Evolutionary conservation across 2,888 invertebrate genomes (phyloP).

Genomic region (Halocaridina rubra): DNA sequence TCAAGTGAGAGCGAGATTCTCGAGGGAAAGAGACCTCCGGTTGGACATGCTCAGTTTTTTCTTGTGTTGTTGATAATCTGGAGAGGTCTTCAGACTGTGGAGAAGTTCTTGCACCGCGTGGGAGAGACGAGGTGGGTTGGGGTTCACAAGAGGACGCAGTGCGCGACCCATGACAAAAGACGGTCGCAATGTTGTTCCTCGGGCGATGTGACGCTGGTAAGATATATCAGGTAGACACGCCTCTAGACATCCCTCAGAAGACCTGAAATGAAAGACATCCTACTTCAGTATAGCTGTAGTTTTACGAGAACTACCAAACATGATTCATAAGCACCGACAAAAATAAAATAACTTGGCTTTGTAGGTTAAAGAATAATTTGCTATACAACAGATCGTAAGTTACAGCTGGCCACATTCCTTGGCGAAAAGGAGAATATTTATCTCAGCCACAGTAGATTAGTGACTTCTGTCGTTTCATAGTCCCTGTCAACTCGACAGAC

Average conservation of each 20-base stretch:
- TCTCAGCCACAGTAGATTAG: no score
- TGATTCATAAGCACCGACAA: no score
- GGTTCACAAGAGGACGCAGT: constrained; percentile 6
- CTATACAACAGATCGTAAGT: no score
- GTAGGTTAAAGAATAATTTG: no score
- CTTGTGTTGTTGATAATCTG: background rate
- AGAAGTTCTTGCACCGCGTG: constrained; percentile 44
- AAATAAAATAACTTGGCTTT: no score
- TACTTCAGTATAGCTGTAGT: no score
- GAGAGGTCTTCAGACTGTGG: constrained; percentile 26
- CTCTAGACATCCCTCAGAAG: constrained; percentile 47
- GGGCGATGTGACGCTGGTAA: constrained; percentile 53
- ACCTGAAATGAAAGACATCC: constrained; percentile 14
- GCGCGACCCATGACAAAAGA: constrained; percentile 36
- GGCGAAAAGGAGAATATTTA: no score
- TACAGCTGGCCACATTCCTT: no score
- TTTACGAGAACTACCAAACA: no score
- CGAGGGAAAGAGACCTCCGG: constrained; percentile 46
- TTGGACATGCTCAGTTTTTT: background rate
- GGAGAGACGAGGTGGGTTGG: constrained; percentile 13
- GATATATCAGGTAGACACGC: constrained; percentile 57
- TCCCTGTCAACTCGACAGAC: no score
- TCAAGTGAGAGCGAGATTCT: constrained; percentile 49
- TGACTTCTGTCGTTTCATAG: no score
- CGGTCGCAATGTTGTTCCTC: constrained; percentile 30